phyloP scores from a whole-genome alignment of 2,888 invertebrate species.

The Athetis lepigone region DNA sequence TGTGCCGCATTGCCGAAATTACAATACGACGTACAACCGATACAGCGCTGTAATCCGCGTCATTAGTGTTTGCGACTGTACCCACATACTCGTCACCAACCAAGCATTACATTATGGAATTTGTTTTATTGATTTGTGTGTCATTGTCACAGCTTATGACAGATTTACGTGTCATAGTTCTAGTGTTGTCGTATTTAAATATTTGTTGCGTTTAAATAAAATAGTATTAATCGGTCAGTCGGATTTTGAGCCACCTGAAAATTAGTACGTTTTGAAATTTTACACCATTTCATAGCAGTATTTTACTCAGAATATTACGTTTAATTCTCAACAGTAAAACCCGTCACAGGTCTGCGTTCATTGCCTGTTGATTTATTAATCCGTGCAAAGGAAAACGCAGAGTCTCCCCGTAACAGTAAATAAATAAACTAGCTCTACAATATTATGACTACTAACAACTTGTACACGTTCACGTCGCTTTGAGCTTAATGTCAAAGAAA shows the following conservation, averaged over 20 bases:
- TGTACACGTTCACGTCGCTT: not conserved
- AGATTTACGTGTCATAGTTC: conserved; percentile 6
- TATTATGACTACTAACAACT: conserved; percentile 20
- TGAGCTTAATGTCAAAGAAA: conserved; percentile 23
- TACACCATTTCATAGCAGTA: not conserved
- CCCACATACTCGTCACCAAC: conserved; percentile 8
- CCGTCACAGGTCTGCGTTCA: conserved; percentile 19
- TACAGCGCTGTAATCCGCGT: conserved; percentile 45
- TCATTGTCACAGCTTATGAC: conserved; percentile 15
- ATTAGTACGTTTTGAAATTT: conserved; percentile 15
- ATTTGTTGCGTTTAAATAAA: conserved; percentile 6
- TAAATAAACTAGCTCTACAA: conserved; percentile 10
- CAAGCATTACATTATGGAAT: conserved; percentile 29
- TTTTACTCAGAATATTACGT: conserved; percentile 12
- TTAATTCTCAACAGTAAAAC: conserved; percentile 23
- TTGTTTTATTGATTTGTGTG: conserved; percentile 35
- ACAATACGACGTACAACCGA: conserved; percentile 43
- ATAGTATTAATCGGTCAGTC: not conserved
- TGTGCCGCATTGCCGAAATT: conserved; percentile 59
- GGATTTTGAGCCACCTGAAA: conserved; percentile 9
- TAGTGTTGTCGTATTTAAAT: not conserved
- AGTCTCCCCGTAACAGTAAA: conserved; percentile 22
- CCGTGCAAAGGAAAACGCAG: conserved; percentile 22
- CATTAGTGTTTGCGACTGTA: conserved; percentile 52
- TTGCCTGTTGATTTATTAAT: conserved; percentile 42